A percentile compares a stretch with the other conserved stretches of the same genome.
phyloP scores from a whole-genome alignment of 2,888 invertebrate species.

The Ypsolopha sequella region DNA sequence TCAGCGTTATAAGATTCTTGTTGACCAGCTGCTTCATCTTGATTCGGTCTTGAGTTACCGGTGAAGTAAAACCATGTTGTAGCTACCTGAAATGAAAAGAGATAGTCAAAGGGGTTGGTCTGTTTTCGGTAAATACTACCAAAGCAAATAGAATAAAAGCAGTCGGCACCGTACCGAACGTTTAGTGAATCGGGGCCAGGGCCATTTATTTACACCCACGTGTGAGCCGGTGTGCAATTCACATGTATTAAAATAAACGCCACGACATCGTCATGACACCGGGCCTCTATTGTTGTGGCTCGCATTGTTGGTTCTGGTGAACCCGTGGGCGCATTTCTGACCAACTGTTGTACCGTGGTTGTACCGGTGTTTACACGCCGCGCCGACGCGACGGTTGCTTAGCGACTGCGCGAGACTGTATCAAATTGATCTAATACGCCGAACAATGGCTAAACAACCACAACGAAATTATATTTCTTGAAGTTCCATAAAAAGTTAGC shows the following conservation, averaged over 20 bases:
- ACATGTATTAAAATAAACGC: conserved; percentile 23
- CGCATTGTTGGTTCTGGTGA: conserved; percentile 5
- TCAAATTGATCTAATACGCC: too few relatives aligned
- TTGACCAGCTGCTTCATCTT: conserved; percentile 68
- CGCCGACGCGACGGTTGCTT: too few relatives aligned
- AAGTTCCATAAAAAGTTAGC: too few relatives aligned
- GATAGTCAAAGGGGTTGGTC: background rate
- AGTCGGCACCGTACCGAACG: background rate
- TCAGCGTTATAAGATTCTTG: conserved; percentile 80
- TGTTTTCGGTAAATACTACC: background rate
- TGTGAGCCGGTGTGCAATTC: conserved; percentile 9
- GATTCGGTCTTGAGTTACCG: conserved; percentile 2
- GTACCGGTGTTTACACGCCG: too few relatives aligned
- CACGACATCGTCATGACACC: conserved; percentile 12
- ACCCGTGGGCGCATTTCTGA: background rate
- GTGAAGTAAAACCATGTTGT: conserved; percentile 1
- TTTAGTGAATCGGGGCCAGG: conserved; percentile 40
- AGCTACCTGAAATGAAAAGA: conserved; percentile 4
- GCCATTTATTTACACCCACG: conserved; percentile 36
- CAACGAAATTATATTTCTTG: too few relatives aligned
- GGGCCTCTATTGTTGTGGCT: conserved; percentile 8
- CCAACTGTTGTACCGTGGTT: too few relatives aligned
- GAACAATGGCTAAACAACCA: too few relatives aligned
- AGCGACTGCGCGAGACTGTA: too few relatives aligned
- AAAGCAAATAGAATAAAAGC: background rate